Evolutionary conservation across 2,888 invertebrate species (phyloP).

Genomic region (Xylocampa areola): DNA sequence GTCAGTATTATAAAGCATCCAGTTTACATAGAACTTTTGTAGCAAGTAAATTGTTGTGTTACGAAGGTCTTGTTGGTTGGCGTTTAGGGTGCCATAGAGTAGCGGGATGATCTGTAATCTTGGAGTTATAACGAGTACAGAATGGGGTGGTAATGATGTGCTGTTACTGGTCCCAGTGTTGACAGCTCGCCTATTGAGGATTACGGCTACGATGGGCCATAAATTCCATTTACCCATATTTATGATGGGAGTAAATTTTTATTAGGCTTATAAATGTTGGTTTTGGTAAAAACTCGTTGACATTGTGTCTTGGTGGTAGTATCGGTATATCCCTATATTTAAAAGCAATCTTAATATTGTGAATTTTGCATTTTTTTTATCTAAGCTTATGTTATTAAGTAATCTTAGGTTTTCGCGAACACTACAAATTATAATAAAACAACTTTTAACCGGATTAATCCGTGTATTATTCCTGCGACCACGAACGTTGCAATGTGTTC

Average conservation of each 20-base stretch:
- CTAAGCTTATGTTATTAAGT: too few species aligned
- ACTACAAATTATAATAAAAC: too few species aligned
- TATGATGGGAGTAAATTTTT: constrained; percentile 53
- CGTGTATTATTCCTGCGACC: too few species aligned
- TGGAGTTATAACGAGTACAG: constrained; percentile 76
- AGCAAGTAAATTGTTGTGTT: constrained; percentile 39
- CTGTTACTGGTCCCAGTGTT: constrained; percentile 78
- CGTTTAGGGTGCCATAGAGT: constrained; percentile 56
- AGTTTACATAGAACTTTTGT: constrained; percentile 62
- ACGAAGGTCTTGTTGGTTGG: constrained; percentile 56
- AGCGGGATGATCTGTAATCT: constrained; percentile 82
- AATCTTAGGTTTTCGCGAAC: too few species aligned
- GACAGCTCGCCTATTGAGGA: constrained; percentile 79
- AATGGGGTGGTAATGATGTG: constrained; percentile 83
- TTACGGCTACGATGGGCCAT: constrained; percentile 66
- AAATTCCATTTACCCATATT: constrained; percentile 54
- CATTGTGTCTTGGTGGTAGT: too few species aligned
- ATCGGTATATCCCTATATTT: too few species aligned
- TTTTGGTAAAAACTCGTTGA: constrained; percentile 14
- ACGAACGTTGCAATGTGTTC: too few species aligned
- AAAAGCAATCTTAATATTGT: too few species aligned
- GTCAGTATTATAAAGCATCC: constrained; percentile 48
- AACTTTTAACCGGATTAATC: too few species aligned
- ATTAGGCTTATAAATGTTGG: constrained; percentile 52
- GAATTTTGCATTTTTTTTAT: too few species aligned